phyloP scores from a whole-genome alignment of 2,797 vertebrate genomes.

The Bucorvus abyssinicus region DNA sequence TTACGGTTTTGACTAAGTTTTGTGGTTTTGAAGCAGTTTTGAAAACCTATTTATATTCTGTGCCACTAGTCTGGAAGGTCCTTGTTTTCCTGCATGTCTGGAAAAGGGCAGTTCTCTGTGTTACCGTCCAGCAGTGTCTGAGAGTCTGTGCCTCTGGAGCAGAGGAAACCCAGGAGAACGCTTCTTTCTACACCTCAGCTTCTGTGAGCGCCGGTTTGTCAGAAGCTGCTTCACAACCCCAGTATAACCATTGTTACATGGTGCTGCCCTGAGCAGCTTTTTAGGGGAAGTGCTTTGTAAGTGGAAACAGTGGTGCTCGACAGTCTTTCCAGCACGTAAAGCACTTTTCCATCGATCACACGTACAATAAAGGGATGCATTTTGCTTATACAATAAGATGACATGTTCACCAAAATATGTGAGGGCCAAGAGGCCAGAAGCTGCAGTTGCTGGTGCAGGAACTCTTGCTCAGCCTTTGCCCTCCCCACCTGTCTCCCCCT shows the following conservation, averaged over 20 bases:
- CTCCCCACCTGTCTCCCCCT: background rate
- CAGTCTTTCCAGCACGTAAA: constrained; percentile 59
- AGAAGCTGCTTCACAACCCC: constrained; percentile 70
- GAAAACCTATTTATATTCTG: constrained; percentile 34
- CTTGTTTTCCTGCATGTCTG: constrained; percentile 42
- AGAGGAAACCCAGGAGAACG: constrained; percentile 47
- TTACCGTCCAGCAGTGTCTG: constrained; percentile 9
- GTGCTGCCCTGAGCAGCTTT: constrained; percentile 60
- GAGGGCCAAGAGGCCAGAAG: constrained; percentile 31
- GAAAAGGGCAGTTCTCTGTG: constrained; percentile 64
- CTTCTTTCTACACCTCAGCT: constrained; percentile 70
- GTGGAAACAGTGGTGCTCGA: constrained; percentile 68
- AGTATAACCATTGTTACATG: constrained; percentile 70
- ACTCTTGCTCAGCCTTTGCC: background rate
- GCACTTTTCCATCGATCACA: constrained; percentile 58
- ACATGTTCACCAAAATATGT: constrained; percentile 47
- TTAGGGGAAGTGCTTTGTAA: constrained; percentile 75
- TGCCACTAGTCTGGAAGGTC: constrained; percentile 11
- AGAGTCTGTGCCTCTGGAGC: constrained; percentile 34
- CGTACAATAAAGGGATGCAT: constrained; percentile 40
- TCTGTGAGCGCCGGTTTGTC: constrained; percentile 70
- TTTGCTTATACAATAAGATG: constrained; percentile 53
- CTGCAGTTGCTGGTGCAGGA: background rate
- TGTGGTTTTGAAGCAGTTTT: constrained; percentile 21
- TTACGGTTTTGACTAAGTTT: background rate